Evolutionary conservation across 2,797 vertebrate genomes (phyloP).

Genomic region (Poecilia picta): DNA sequence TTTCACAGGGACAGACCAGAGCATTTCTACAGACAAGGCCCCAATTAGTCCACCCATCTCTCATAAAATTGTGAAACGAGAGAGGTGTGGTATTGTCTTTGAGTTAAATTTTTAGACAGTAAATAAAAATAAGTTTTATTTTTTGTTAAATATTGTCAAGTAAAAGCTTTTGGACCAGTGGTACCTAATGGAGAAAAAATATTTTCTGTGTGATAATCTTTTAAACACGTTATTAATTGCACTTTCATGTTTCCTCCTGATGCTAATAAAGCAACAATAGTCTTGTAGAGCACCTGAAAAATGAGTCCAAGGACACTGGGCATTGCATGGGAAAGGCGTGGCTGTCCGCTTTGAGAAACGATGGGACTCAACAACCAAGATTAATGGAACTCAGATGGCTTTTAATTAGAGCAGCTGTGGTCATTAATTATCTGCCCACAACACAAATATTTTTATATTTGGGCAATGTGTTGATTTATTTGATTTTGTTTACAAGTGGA

Average conservation of each 20-base stretch:
- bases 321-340: constrained; percentile 83
- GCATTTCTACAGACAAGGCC: neutral
- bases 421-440: constrained; percentile 97
- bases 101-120: neutral
- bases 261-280: constrained; percentile 82
- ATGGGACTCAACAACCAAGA: constrained; percentile 92
- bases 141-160: constrained; percentile 1
- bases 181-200: constrained; percentile 16
- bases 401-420: constrained; percentile 99
- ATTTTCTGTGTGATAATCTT: constrained; percentile 44
- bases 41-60: neutral
- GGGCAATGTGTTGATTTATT: constrained; percentile 99
- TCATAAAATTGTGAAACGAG: neutral
- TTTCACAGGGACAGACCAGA: neutral
- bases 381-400: constrained; percentile 99
- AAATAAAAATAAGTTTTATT: neutral
- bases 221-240: constrained; percentile 76
- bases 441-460: constrained; percentile 99
- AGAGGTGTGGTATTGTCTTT: neutral
- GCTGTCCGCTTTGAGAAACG: constrained; percentile 83
- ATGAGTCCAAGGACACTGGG: constrained; percentile 86
- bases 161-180: neutral
- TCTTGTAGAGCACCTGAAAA: constrained; percentile 84
- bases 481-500: constrained; percentile 95
- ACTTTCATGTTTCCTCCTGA: constrained; percentile 72